These are phyloP conservation scores for Mesoclemmys tuberculata DNA, from an alignment of 2,113 vertebrate species.

Conservation along the genomic window DNA sequence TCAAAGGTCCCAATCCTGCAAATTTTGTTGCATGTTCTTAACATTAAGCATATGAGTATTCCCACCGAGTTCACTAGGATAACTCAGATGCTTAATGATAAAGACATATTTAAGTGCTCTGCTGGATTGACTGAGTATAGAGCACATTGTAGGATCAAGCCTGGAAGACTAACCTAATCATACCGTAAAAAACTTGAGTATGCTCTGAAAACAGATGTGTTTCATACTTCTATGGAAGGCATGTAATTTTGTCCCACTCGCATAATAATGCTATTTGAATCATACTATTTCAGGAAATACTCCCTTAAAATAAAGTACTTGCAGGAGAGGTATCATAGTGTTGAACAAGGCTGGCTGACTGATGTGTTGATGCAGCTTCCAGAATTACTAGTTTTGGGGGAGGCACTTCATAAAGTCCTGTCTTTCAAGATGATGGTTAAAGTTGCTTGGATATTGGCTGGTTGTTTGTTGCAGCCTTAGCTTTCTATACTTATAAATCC, in stretches of 20 bases:
- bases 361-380: not conserved
- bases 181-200: not conserved
- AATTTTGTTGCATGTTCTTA: not conserved
- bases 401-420: not conserved
- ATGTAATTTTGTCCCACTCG: not conserved
- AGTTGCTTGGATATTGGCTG: not conserved
- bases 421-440: not conserved
- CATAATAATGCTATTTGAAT: not conserved
- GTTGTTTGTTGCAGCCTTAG: not conserved
- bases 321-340: not conserved
- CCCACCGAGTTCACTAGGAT: not conserved
- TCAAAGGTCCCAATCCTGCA: constrained; percentile 1
- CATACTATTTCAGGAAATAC: not conserved
- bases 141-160: not conserved
- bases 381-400: not conserved
- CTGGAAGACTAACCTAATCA: not conserved
- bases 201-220: not conserved
- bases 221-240: not conserved
- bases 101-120: not conserved
- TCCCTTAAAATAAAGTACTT: not conserved
- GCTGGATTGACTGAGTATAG: not conserved
- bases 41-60: not conserved
- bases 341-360: not conserved
- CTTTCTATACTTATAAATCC: not conserved
- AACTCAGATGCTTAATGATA: not conserved